These are phyloP conservation scores for Odontomachus brunneus DNA, from an alignment of 1,140 invertebrate species.

Conservation along the genomic window DNA sequence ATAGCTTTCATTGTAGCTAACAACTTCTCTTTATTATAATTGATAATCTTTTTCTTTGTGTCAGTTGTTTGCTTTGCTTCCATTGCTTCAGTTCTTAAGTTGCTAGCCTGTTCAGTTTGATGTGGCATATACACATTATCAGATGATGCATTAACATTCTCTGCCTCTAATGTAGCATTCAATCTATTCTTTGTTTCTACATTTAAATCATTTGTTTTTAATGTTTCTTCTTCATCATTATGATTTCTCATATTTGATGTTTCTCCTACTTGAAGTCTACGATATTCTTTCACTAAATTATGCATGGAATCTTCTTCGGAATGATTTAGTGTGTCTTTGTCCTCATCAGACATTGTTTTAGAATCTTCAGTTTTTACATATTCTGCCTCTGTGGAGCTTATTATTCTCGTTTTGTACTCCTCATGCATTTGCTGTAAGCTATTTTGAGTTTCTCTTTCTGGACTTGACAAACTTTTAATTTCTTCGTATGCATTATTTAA, in stretches of 20 bases:
- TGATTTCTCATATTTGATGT: background rate
- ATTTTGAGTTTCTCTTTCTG: background rate
- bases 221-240: slow-evolving; percentile 1
- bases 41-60: slow-evolving; percentile 76
- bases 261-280: background rate
- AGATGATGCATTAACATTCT: background rate
- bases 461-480: background rate
- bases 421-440: background rate
- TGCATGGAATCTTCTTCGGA: background rate
- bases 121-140: background rate
- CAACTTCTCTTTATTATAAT: slow-evolving; percentile 87
- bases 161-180: slow-evolving; percentile 27
- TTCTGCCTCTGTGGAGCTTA: background rate
- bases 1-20: slow-evolving; percentile 88
- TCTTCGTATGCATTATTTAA: background rate
- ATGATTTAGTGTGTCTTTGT: background rate
- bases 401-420: too few relatives aligned
- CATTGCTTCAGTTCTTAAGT: slow-evolving; percentile 55
- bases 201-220: slow-evolving; percentile 4
- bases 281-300: slow-evolving; percentile 22
- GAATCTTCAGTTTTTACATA: background rate
- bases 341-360: background rate
- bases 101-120: slow-evolving; percentile 38
- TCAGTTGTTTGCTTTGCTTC: slow-evolving; percentile 58
- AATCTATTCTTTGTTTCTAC: slow-evolving; percentile 62